Evolutionary conservation across 2,113 vertebrate genomes (phyloP), one percentile per base, ranked within the genome.

Genomic region (Indri indri): DNA sequence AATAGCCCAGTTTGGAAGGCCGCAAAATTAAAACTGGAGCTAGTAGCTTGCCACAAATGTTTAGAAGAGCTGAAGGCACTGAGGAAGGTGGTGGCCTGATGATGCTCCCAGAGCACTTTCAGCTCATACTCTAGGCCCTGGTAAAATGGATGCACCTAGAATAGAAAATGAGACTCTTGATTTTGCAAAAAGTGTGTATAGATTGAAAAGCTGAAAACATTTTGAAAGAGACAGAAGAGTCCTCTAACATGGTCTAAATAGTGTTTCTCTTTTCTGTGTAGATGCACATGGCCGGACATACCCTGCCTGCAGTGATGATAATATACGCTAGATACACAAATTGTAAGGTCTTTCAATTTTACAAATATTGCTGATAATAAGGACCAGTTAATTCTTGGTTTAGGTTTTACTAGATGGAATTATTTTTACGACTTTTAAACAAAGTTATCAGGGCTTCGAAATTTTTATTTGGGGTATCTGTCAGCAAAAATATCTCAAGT

Each of bases 361-460:
- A n/a, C 10, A 65, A 70, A 71, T 59, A 57, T 61, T 88, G 95
- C 65, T 47, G 50, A 59, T 65, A 61, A 80, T 84, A 84, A 81
- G 27, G 27, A 90, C 22, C 65, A 66, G 87, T 0, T 12, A 63
- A 52, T 42, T 40, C 77, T 82, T 93, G 54, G 79, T 89, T 96
- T 89, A 45, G 34, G 42, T 86, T 66, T 88, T 54, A 90, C 18
- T 73, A 4, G n/a, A 27, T 54, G 27, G 14, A 54, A 59, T 84
- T 79, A 88, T 61, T 77, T 97, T 68, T 71, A 77, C 25, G n/a
- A 92, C 66, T 82, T 84, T 92, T 61, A 94, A 91, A 95, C 14
- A 40, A 93, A 91, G 37, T 65, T 74, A 89, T 32, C 57, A 85
- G 52, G 42, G 34, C 63, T 96, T 88, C 12, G 71, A 23, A 86